These are phyloP conservation scores for Dinomys branickii DNA, from an alignment of 2,113 vertebrate species.

Conservation along the genomic window DNA sequence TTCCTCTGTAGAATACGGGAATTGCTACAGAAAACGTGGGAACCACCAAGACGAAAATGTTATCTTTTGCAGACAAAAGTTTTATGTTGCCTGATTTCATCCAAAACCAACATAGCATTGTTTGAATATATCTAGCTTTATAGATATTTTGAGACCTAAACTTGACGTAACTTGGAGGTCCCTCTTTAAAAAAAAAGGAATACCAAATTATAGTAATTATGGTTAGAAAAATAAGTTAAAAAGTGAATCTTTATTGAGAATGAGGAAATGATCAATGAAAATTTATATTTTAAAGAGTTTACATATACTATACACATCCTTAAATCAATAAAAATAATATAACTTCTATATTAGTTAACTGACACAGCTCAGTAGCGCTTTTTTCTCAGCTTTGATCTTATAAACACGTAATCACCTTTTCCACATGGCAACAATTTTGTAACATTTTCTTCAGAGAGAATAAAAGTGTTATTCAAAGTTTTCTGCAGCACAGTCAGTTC, in stretches of 20 bases:
- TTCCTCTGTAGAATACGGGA: neutral
- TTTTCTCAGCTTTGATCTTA: neutral
- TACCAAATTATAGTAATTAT: neutral
- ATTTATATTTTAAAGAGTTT: neutral
- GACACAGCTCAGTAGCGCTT: neutral
- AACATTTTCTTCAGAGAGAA: slow-evolving; percentile 24
- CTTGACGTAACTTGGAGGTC: neutral
- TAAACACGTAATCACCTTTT: neutral
- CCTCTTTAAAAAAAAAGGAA: neutral
- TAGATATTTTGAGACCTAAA: neutral
- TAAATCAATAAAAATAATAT: slow-evolving; percentile 1
- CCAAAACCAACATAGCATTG: neutral
- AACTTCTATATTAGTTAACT: neutral
- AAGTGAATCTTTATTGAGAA: neutral
- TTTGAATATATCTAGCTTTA: neutral
- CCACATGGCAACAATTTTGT: neutral
- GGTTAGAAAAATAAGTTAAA: neutral
- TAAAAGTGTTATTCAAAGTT: neutral
- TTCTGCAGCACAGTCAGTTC: neutral
- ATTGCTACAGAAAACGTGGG: neutral
- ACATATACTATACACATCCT: neutral
- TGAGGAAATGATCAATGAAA: neutral
- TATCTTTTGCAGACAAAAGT: neutral
- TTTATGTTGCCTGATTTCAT: neutral
- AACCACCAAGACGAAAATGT: neutral